Base-by-base conservation (phyloP, 2,797 vertebrate genomes). In the Buphagus erythrorhynchus region DNA sequence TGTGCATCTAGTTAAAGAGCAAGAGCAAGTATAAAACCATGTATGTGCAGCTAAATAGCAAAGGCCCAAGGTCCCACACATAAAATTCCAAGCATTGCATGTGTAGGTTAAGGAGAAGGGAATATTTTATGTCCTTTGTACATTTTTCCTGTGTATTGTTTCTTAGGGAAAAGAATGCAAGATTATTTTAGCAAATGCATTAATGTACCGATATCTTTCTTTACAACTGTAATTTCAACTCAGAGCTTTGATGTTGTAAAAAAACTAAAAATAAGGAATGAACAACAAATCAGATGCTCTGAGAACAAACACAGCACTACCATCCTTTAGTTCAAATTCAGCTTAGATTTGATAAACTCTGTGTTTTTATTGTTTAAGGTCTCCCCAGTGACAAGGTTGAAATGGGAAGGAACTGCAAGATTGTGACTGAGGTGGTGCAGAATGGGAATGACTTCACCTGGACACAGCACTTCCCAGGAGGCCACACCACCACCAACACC, bases 391-490 rank as follows among this genome's bases (percentile, higher is more conserved):
- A 99, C 8, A 67, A 98, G 90, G 97, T 97, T 1, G 97, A 99
- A 94, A 98, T 98, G 96, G 99, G 99, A 48, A 98, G 98, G 36
- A 98, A 98, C 89, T 99, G 98, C 97, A 99, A 99, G 97, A 94
- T 98, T 49, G 81, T 99, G 97, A 99, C 99, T 0, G 99, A 99
- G 93, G 97, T 99, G 72, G 91, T 98, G 40, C 99, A 99, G 98
- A 98, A 98, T 0, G 99, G 99, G 14, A 94, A 99, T 25, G 84
- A 98, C 94, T 99, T 91, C 96, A 93, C 96, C 61, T 99, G 99
- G 99, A 98, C 97, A 5, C 99, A 99, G 92, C 51, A 98, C 68
- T 99, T 99, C 95, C 98, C 99, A 1, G 94, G 98, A 6, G 97
- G 98, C 86, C 95, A 52, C 21, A 98, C 86, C 74, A 98, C 98